Conservation (phyloP, 2,888 invertebrate species). For the Liposcelis brunnea region DNA sequence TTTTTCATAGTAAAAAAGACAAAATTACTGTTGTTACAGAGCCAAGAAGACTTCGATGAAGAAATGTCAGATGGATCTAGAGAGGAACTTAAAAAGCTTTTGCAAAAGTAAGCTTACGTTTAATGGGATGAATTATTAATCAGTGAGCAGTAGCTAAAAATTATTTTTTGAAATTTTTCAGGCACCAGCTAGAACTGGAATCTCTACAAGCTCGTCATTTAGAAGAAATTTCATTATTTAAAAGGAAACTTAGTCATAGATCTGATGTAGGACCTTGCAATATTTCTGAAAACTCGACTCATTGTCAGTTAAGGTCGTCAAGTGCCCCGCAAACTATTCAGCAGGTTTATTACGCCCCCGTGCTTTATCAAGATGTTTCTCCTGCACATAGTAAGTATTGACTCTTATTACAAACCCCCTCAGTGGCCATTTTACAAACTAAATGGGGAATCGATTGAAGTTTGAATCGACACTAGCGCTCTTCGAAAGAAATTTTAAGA, state of each 20-base stretch:
- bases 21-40: too few relatives aligned
- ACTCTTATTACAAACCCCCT: too few relatives aligned
- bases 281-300: not conserved
- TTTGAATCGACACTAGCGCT: too few relatives aligned
- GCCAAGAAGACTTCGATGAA: not conserved
- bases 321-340: slow-evolving; percentile 6
- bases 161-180: slow-evolving; percentile 10
- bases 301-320: slow-evolving; percentile 9
- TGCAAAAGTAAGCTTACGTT: slow-evolving; percentile 5
- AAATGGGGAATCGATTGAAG: too few relatives aligned
- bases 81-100: slow-evolving; percentile 3
- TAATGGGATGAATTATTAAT: too few relatives aligned
- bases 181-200: slow-evolving; percentile 36
- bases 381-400: slow-evolving; percentile 8
- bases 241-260: slow-evolving; percentile 4
- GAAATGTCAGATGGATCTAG: not conserved
- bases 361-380: slow-evolving; percentile 9
- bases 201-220: slow-evolving; percentile 33
- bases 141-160: too few relatives aligned
- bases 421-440: too few relatives aligned
- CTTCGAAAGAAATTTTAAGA: too few relatives aligned
- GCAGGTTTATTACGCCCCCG: slow-evolving; percentile 6
- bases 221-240: slow-evolving; percentile 17
- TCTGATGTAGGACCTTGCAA: not conserved
- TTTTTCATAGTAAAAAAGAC: too few relatives aligned